These are phyloP conservation scores for Lasioglossum vierecki DNA, from an alignment of 2,888 invertebrate genomes.

Conservation along the genomic window DNA sequence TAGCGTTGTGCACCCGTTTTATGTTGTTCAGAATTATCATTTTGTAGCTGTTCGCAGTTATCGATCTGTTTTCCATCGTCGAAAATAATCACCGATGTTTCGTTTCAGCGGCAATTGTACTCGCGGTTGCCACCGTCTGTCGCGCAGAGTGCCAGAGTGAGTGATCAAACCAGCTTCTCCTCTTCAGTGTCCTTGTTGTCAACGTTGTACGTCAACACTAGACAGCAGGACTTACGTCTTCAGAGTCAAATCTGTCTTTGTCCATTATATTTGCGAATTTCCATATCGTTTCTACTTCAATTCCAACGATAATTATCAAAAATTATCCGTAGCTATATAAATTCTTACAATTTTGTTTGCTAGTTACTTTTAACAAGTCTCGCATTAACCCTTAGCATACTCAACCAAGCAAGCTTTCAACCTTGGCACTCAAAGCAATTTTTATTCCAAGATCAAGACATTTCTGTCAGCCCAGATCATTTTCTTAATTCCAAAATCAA, in stretches of 20 bases:
- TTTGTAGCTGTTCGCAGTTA: slow-evolving; percentile 32
- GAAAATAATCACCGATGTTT: slow-evolving; percentile 68
- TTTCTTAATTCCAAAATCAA: too few relatives aligned
- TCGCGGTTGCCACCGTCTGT: slow-evolving; percentile 81
- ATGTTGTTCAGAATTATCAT: slow-evolving; percentile 42
- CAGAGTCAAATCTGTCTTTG: slow-evolving; percentile 10
- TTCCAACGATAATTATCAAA: background rate
- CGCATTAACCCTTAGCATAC: background rate
- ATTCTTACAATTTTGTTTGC: background rate
- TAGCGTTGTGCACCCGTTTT: slow-evolving; percentile 50
- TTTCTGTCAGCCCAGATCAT: too few relatives aligned
- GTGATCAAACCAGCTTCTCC: slow-evolving; percentile 72
- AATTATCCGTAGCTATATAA: too few relatives aligned
- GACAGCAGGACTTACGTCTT: slow-evolving; percentile 29
- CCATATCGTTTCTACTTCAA: background rate
- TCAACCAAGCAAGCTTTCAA: background rate
- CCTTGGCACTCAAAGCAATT: too few relatives aligned
- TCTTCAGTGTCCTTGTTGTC: slow-evolving; percentile 54
- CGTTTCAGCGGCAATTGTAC: slow-evolving; percentile 81
- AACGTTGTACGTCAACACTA: slow-evolving; percentile 39
- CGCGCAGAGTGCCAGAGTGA: slow-evolving; percentile 83
- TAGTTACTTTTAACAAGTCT: background rate
- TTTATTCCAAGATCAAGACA: too few relatives aligned
- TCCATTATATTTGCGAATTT: background rate
- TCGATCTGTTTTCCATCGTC: slow-evolving; percentile 18